Evolutionary conservation across 2,113 vertebrate genomes (phyloP).

Genomic region (Cochlearius cochlearius): DNA sequence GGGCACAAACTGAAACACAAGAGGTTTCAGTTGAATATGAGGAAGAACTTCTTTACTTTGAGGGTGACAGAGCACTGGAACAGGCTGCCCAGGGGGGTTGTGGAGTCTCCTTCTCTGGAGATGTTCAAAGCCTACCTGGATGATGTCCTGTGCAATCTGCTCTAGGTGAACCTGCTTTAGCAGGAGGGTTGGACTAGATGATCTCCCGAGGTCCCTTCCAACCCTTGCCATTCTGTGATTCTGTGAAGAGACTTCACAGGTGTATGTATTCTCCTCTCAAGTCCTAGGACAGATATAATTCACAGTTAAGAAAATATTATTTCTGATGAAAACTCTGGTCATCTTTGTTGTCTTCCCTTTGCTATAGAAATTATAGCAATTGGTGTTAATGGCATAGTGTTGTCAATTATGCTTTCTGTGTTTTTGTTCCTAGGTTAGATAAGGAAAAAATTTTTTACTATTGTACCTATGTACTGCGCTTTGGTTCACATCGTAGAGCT

Average conservation of each 20-base stretch:
- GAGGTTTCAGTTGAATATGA: too few relatives aligned
- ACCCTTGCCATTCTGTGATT: too few relatives aligned
- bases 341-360: neutral
- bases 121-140: too few relatives aligned
- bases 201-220: too few relatives aligned
- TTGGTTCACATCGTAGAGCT: neutral
- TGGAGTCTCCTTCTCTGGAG: too few relatives aligned
- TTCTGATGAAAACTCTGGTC: neutral
- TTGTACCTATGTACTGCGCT: neutral
- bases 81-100: too few relatives aligned
- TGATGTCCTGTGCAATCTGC: too few relatives aligned
- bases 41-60: too few relatives aligned
- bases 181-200: too few relatives aligned
- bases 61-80: too few relatives aligned
- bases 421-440: neutral
- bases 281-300: neutral
- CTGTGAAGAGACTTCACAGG: neutral
- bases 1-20: too few relatives aligned
- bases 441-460: neutral
- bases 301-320: neutral
- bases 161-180: too few relatives aligned
- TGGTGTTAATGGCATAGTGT: neutral
- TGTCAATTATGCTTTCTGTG: neutral
- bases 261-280: neutral
- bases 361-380: neutral